phyloP scores from a whole-genome alignment of 2,888 invertebrate species.

The Mimachlamys varia region DNA sequence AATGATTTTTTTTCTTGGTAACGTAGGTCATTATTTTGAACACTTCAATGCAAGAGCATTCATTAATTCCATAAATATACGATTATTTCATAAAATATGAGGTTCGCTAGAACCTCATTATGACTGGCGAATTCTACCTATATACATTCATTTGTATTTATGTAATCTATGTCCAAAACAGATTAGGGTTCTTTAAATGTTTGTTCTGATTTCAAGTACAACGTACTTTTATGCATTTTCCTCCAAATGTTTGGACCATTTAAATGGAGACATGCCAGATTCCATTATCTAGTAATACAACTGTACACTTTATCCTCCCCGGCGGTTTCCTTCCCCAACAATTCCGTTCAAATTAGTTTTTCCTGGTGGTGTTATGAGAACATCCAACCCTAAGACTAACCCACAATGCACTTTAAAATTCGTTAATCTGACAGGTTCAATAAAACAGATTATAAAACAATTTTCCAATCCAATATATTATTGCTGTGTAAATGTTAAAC shows the following conservation, averaged over 20 bases:
- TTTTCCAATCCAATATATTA: slow-evolving; percentile 34
- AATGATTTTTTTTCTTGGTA: no score
- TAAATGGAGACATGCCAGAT: neutral
- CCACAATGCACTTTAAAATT: neutral
- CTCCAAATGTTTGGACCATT: neutral
- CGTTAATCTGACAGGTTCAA: slow-evolving; percentile 14
- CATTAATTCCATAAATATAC: no score
- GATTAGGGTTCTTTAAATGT: neutral
- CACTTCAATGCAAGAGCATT: no score
- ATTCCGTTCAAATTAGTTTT: neutral
- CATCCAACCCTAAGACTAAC: neutral
- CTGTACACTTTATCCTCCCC: neutral
- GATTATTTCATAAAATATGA: neutral
- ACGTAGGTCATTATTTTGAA: no score
- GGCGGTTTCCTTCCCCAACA: neutral
- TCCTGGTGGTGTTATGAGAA: neutral
- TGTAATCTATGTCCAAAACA: neutral
- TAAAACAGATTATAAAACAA: slow-evolving; percentile 34
- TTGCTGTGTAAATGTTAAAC: slow-evolving; percentile 8
- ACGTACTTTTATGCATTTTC: neutral
- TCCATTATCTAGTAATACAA: neutral
- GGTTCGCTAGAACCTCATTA: neutral
- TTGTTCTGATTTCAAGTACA: neutral
- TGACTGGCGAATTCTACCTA: neutral
- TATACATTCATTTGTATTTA: no score